These are phyloP conservation scores for Siniperca knerii DNA, from an alignment of 2,113 vertebrate genomes.

Conservation along the genomic window DNA sequence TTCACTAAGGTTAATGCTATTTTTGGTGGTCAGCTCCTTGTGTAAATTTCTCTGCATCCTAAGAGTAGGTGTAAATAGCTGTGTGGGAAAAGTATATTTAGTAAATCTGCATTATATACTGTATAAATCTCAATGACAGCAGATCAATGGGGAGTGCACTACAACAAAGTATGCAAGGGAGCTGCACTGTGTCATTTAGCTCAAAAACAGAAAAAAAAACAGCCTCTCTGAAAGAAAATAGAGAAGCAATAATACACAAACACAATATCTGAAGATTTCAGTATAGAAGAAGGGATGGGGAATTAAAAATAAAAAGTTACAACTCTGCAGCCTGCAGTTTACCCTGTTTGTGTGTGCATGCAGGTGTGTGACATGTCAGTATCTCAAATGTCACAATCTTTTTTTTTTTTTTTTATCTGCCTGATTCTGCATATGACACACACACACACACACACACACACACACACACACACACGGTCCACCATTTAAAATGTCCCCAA, in stretches of 20 bases:
- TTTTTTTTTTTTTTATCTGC: background rate
- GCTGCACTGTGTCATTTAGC: background rate
- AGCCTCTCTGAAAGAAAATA: background rate
- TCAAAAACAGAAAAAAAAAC: background rate
- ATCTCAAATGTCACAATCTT: background rate
- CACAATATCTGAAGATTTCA: background rate
- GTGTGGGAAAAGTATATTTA: background rate
- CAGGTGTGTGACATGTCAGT: background rate
- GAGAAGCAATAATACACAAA: background rate
- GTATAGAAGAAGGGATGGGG: background rate
- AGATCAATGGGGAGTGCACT: background rate
- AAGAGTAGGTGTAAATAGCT: background rate
- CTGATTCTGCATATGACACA: constrained; percentile 44
- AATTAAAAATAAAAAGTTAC: background rate
- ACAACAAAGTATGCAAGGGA: background rate
- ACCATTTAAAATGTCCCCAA: constrained; percentile 61
- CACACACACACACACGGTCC: constrained; percentile 25
- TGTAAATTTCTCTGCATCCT: background rate
- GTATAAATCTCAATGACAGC: background rate
- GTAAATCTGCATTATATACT: too few relatives aligned
- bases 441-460: constrained; percentile 32
- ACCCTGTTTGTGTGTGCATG: background rate
- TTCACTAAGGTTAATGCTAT: background rate
- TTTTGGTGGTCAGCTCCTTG: background rate
- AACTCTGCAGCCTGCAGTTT: background rate